phyloP scores from a whole-genome alignment of 2,888 invertebrate genomes.

The Rhagium mordax region DNA sequence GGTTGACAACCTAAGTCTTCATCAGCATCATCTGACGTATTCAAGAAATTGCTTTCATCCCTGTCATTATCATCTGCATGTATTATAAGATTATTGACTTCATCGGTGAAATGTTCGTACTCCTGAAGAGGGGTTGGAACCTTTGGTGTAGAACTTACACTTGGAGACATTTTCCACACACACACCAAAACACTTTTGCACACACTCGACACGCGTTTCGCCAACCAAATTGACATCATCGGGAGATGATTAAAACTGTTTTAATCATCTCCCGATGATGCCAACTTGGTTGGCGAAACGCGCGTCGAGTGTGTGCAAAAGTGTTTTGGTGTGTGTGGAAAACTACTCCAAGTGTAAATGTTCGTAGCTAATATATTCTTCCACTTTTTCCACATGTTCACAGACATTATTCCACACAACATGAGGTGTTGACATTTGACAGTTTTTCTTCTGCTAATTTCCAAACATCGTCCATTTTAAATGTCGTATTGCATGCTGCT shows the following conservation, averaged over 20 bases:
- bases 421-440: neutral
- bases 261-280: too few relatives aligned
- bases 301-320: too few relatives aligned
- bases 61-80: neutral
- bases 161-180: too few relatives aligned
- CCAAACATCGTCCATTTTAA: neutral
- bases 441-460: neutral
- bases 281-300: too few relatives aligned
- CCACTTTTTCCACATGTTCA: neutral
- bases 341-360: too few relatives aligned
- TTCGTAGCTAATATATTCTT: neutral
- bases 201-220: too few relatives aligned
- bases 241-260: too few relatives aligned
- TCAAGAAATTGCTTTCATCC: neutral
- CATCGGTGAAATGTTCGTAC: neutral
- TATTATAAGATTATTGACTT: neutral
- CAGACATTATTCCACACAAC: neutral
- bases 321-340: too few relatives aligned
- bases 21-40: neutral
- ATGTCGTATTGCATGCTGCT: neutral
- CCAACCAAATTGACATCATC: too few relatives aligned
- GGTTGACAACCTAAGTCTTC: neutral
- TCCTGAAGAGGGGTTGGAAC: too few relatives aligned
- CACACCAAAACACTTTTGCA: too few relatives aligned
- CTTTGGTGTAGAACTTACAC: too few relatives aligned